phyloP scores from a whole-genome alignment of 2,888 invertebrate species.

The Philaethria dido region DNA sequence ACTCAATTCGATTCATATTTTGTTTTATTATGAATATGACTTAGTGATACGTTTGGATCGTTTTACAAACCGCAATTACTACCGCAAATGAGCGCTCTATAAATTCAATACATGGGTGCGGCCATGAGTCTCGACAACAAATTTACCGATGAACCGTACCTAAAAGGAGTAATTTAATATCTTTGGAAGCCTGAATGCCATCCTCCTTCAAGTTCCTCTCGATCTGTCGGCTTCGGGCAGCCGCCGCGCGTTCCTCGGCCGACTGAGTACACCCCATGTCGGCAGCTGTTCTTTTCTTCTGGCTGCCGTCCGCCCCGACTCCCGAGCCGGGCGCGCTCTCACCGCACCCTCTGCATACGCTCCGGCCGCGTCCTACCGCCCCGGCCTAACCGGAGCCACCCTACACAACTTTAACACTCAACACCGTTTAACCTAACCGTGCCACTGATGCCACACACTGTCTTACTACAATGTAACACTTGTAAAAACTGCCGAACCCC shows the following conservation, averaged over 20 bases:
- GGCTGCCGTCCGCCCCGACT: constrained; percentile 81
- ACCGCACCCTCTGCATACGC: constrained; percentile 84
- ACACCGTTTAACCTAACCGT: constrained; percentile 77
- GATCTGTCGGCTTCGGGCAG: constrained; percentile 98
- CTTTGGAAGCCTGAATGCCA: constrained; percentile 98
- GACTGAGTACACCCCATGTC: constrained; percentile 99
- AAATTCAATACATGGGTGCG: constrained; percentile 70
- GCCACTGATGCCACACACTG: constrained; percentile 67
- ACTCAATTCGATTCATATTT: constrained; percentile 37
- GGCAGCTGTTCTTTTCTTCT: constrained; percentile 79
- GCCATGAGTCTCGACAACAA: constrained; percentile 51
- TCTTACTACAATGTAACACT: constrained; percentile 49
- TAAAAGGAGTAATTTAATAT: constrained; percentile 98
- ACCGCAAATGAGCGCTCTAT: constrained; percentile 29
- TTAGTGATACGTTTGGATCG: constrained; percentile 11
- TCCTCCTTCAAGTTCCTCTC: constrained; percentile 99
- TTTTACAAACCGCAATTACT: constrained; percentile 37
- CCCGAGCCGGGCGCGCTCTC: constrained; percentile 85
- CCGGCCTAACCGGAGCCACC: constrained; percentile 77
- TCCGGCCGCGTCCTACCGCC: constrained; percentile 74
- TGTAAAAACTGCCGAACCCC: constrained; percentile 50
- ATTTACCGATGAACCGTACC: constrained; percentile 85
- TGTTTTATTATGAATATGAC: constrained; percentile 24
- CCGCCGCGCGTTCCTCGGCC: constrained; percentile 99
- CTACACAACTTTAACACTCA: constrained; percentile 75